Evolutionary conservation across 2,888 invertebrate genomes (phyloP).

Genomic region (Pristionchus arcanus): DNA sequence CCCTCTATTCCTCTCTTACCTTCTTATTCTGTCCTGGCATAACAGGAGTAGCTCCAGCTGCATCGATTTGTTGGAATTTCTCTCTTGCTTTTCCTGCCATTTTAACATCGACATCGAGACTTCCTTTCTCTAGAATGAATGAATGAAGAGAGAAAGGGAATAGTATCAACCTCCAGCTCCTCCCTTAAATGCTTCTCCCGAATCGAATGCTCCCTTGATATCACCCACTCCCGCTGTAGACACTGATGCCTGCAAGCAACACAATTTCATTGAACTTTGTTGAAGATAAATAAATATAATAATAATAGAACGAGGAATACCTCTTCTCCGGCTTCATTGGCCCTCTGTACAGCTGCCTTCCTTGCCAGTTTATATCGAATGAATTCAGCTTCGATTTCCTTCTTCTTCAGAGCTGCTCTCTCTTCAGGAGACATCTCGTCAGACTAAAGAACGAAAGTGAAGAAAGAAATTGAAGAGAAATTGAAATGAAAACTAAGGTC

Average conservation of each 20-base stretch:
- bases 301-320: neutral
- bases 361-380: constrained; percentile 76
- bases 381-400: constrained; percentile 78
- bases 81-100: constrained; percentile 89
- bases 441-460: constrained; percentile 56
- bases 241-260: neutral
- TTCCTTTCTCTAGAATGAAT: constrained; percentile 56
- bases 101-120: constrained; percentile 77
- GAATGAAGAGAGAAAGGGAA: neutral
- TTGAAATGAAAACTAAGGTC: constrained; percentile 1
- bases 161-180: constrained; percentile 22
- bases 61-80: constrained; percentile 92
- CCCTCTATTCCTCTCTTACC: constrained; percentile 16
- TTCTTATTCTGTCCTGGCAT: constrained; percentile 62
- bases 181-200: constrained; percentile 65
- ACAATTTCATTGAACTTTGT: neutral
- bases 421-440: constrained; percentile 77
- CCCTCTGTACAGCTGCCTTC: constrained; percentile 70
- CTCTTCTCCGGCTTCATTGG: constrained; percentile 55
- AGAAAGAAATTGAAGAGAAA: constrained; percentile 44
- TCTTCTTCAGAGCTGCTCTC: constrained; percentile 75
- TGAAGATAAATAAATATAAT: neutral
- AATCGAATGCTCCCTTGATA: constrained; percentile 71
- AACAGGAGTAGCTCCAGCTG: constrained; percentile 80
- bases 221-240: constrained; percentile 58